Percentiles rank a stretch among this genome's conserved stretches.
These are phyloP conservation scores for Lophotis ruficrista DNA, from an alignment of 2,113 vertebrate genomes.

Conservation along the genomic window DNA sequence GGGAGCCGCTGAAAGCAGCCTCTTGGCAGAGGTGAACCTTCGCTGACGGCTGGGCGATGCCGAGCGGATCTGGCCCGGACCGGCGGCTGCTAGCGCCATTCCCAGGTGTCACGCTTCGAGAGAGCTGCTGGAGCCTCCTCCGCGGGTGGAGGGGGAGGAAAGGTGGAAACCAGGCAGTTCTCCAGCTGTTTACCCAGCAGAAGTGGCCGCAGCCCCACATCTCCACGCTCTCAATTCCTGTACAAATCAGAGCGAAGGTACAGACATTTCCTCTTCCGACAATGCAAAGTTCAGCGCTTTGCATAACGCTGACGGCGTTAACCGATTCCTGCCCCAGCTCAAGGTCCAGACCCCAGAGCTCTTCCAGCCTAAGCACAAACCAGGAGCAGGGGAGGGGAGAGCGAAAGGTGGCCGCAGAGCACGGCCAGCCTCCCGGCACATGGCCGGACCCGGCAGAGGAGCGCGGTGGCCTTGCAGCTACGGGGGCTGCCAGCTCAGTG, in stretches of 20 bases:
- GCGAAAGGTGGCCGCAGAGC: background rate
- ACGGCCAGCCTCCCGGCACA: rapidly evolving
- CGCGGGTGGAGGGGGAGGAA: background rate
- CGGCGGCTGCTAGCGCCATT: background rate
- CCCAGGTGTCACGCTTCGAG: background rate
- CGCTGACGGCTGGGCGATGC: background rate
- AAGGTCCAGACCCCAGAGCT: background rate
- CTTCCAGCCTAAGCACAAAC: background rate
- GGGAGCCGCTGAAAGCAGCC: background rate
- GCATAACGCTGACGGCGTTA: background rate
- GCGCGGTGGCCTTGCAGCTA: background rate
- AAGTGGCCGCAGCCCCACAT: background rate
- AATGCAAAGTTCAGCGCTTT: background rate
- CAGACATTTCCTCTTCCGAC: background rate
- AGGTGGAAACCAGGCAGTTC: background rate
- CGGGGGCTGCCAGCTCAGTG: background rate
- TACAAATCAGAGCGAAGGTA: background rate
- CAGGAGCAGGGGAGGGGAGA: background rate
- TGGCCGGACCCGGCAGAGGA: background rate
- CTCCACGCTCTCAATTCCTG: background rate
- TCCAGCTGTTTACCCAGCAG: background rate
- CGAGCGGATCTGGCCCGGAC: background rate
- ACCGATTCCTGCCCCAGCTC: background rate
- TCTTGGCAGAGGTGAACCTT: background rate
- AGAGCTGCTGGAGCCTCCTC: background rate